Base-by-base conservation (phyloP, 2,113 vertebrate genomes). In the Myrmophylax atrothorax region DNA sequence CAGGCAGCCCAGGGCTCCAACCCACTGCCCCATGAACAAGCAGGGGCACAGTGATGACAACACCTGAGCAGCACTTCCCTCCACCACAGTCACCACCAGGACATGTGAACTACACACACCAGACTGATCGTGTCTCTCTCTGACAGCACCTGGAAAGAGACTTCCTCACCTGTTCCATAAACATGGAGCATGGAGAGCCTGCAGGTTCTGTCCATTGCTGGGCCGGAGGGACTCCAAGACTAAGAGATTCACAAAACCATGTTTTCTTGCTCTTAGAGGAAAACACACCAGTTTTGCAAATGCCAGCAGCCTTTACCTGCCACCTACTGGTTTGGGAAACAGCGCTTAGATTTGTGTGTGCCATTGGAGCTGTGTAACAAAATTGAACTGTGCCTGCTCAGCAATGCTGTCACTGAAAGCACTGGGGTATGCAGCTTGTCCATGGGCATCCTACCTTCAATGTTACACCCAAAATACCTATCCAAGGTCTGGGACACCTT, bases 401-500 rank as follows among this genome's bases (percentile, higher is more conserved):
- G 55, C 10, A 4, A 9, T 8, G 64, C 49, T 44, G 56, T 44
- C 31, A 29, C 85, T 60, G 76, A 64, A 70, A 73, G 5, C 53
- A 23, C 18, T 0, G 0, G 16, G 11, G 29, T 67, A 60, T 1
- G 1, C 44, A 75, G 35, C 13, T 28, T 64, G 44, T 55, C 66
- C 37, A 1, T 33, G 60, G 35, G 14, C 33, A 12, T 82, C 59
- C 81, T 33, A 2, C 66, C 40, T 79, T 6, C 26, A 4, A 11
- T 13, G 24, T 3, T 47, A 28, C 37, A 40, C 46, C 69, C 74
- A n/a, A 55, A 84, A 81, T 13, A 42, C 22, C 47, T 20, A 17
- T 52, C 29, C 44, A 2, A 5, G 37, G 24, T n/a, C 58, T 53
- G n/a, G 68, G 79, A n/a, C 33, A 70, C 59, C 20, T 88, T 38